Evolutionary conservation across 2,888 invertebrate genomes (phyloP).

Genomic region (Proisotoma minuta): DNA sequence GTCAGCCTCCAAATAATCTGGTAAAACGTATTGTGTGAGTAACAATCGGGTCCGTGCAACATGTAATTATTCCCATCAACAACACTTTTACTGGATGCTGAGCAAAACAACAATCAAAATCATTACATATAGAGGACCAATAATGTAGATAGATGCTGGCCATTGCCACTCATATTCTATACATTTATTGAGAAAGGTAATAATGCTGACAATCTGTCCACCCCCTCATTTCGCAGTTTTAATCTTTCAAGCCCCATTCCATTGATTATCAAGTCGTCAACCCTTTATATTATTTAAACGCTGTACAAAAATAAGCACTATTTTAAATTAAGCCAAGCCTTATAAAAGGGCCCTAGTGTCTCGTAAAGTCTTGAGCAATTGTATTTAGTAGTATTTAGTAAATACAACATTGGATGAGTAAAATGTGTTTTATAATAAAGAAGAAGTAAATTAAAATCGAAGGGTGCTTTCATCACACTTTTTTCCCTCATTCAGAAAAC

Average conservation of each 20-base stretch:
- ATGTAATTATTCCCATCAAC: constrained; percentile 32
- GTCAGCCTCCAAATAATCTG: too few species aligned
- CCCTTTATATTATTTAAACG: background rate
- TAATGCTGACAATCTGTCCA: background rate
- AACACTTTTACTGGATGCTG: constrained; percentile 6
- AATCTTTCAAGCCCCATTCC: background rate
- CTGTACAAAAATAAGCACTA: background rate
- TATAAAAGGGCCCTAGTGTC: background rate
- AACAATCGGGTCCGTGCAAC: constrained; percentile 25
- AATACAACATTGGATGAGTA: too few species aligned
- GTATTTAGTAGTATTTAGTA: too few species aligned
- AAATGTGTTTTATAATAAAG: too few species aligned
- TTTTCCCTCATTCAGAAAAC: too few species aligned
- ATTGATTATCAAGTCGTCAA: background rate
- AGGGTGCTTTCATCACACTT: background rate
- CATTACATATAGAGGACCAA: too few species aligned
- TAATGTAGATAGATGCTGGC: too few species aligned
- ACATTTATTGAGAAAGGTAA: background rate
- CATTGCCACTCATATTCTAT: too few species aligned
- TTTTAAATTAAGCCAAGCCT: background rate
- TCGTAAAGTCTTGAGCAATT: background rate
- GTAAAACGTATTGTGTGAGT: constrained; percentile 19
- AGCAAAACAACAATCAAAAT: background rate
- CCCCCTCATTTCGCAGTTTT: background rate
- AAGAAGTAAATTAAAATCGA: background rate